phyloP scores from a whole-genome alignment of 2,888 invertebrate genomes.

The Vesta saturnalis region DNA sequence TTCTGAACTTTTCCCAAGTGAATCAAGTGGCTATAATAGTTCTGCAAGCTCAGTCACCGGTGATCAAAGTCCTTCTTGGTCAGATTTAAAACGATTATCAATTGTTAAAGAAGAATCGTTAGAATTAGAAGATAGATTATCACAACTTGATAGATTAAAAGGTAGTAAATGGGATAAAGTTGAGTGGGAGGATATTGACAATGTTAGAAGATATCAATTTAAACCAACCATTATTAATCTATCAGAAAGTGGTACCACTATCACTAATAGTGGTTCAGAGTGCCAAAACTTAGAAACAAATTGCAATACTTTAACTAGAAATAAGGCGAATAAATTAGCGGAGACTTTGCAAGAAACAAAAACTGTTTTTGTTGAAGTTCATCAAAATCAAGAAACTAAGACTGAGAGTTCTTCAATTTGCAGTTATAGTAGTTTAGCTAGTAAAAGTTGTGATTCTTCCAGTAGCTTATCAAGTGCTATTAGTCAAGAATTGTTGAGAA shows the following conservation, averaged over 20 bases:
- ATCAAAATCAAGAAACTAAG: constrained; percentile 63
- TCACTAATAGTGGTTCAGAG: constrained; percentile 67
- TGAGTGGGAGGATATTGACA: constrained; percentile 70
- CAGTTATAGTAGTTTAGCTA: constrained; percentile 57
- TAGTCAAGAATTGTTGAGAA: constrained; percentile 74
- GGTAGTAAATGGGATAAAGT: constrained; percentile 58
- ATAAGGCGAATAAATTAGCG: constrained; percentile 54
- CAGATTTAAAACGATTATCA: constrained; percentile 73
- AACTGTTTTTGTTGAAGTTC: constrained; percentile 82
- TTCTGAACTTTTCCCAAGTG: constrained; percentile 81
- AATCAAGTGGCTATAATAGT: constrained; percentile 85
- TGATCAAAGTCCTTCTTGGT: constrained; percentile 76
- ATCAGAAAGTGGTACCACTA: constrained; percentile 76
- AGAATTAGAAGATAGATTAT: constrained; percentile 67
- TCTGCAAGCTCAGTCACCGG: constrained; percentile 84
- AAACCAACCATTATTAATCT: constrained; percentile 80
- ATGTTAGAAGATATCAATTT: constrained; percentile 65
- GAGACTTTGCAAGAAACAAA: constrained; percentile 67
- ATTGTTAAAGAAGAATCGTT: constrained; percentile 78
- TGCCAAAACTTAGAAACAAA: constrained; percentile 61
- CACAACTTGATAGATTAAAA: constrained; percentile 47
- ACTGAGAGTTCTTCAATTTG: constrained; percentile 54
- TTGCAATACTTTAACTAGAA: constrained; percentile 52
- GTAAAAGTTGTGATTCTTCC: constrained; percentile 58
- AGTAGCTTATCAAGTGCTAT: constrained; percentile 75